phyloP scores from a whole-genome alignment of 2,888 invertebrate genomes.

The Tiliacea citrago region DNA sequence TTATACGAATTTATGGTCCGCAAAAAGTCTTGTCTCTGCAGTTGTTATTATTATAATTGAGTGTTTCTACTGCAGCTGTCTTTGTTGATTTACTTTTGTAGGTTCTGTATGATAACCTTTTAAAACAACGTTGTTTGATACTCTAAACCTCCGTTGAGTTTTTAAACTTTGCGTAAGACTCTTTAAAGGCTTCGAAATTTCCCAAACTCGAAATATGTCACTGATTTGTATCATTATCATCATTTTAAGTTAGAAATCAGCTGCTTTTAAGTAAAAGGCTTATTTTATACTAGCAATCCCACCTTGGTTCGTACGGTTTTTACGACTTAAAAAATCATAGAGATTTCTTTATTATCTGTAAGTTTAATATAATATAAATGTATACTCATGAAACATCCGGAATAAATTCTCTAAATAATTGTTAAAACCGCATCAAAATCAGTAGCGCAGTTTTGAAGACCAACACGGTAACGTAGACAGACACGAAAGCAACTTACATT shows the following conservation, averaged over 20 bases:
- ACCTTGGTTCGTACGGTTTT: neutral
- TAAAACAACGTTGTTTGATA: neutral
- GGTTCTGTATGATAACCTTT: neutral
- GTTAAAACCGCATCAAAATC: neutral
- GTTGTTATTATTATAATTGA: neutral
- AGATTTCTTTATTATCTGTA: neutral
- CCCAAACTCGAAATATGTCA: neutral
- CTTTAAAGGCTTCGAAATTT: neutral
- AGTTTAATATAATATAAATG: too few species aligned
- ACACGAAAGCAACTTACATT: too few species aligned
- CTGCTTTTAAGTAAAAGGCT: neutral
- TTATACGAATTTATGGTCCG: slow-evolving; percentile 23
- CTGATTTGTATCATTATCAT: neutral
- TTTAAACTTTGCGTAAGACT: neutral
- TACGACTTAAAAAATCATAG: neutral
- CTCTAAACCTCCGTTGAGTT: neutral
- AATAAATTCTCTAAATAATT: neutral
- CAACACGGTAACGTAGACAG: neutral
- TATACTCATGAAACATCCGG: neutral
- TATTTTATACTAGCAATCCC: neutral
- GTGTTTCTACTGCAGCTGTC: neutral
- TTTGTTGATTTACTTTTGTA: too few species aligned
- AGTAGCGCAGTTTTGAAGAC: neutral
- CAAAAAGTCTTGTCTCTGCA: neutral
- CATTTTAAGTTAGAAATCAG: neutral